Evolutionary conservation across 2,888 invertebrate species (phyloP).

Genomic region (Cephus pygmeus): DNA sequence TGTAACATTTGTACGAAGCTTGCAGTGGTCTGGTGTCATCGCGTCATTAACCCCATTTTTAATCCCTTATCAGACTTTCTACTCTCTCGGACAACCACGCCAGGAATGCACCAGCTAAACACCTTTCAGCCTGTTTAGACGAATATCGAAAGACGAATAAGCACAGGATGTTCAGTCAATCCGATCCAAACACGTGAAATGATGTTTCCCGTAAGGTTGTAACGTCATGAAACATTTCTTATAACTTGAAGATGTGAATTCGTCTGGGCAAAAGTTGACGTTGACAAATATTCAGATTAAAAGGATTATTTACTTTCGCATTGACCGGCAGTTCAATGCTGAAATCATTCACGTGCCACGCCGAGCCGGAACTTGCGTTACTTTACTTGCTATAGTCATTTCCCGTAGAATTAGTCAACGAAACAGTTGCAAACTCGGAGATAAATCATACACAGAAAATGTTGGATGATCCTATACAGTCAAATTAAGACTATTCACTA

Average conservation of each 20-base stretch:
- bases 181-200: neutral
- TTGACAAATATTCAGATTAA: neutral
- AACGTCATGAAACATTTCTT: neutral
- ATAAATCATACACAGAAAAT: neutral
- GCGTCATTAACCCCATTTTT: neutral
- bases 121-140: neutral
- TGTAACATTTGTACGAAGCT: neutral
- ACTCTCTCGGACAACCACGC: neutral
- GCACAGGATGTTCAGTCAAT: neutral
- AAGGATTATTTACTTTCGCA: neutral
- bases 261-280: neutral
- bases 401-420: neutral
- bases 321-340: neutral
- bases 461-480: neutral
- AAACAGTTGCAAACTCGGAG: neutral
- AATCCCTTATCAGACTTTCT: neutral
- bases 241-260: neutral
- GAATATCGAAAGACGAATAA: no score
- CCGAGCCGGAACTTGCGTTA: neutral
- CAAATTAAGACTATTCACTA: neutral
- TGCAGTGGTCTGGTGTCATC: neutral
- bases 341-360: neutral
- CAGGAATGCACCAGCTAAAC: neutral
- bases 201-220: neutral
- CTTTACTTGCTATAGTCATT: neutral